Evolutionary conservation across 2,797 vertebrate species (phyloP).

Genomic region (Mormyrus hasselquistii): DNA sequence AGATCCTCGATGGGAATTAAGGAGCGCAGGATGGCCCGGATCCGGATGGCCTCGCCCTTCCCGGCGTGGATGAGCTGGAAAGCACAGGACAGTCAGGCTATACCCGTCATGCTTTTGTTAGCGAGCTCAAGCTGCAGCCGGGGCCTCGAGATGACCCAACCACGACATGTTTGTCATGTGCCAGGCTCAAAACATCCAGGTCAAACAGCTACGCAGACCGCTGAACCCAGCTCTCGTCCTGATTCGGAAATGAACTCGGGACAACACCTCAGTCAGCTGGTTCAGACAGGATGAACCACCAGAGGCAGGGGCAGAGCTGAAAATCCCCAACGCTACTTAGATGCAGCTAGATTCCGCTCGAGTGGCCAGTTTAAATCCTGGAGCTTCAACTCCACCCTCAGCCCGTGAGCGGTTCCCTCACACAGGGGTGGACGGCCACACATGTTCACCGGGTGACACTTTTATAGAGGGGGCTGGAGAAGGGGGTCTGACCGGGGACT

Average conservation of each 20-base stretch:
- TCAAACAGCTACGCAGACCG: neutral
- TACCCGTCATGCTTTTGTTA: neutral
- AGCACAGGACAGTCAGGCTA: neutral
- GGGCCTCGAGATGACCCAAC: neutral
- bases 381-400: neutral
- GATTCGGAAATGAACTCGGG: neutral
- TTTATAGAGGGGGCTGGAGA: neutral
- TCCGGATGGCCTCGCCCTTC: constrained; percentile 92
- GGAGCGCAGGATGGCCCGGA: constrained; percentile 87
- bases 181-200: neutral
- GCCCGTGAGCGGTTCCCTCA: neutral
- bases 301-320: neutral
- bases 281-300: neutral
- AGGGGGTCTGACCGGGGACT: constrained; percentile 43
- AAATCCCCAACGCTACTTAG: neutral
- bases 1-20: constrained; percentile 88
- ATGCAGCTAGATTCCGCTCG: neutral
- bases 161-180: neutral
- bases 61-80: constrained; percentile 83
- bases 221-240: neutral
- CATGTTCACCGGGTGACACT: neutral
- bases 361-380: neutral
- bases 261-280: neutral
- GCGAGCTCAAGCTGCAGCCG: neutral
- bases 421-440: neutral